phyloP scores from a whole-genome alignment of 2,113 vertebrate species.

The Chelonoidis abingdonii region DNA sequence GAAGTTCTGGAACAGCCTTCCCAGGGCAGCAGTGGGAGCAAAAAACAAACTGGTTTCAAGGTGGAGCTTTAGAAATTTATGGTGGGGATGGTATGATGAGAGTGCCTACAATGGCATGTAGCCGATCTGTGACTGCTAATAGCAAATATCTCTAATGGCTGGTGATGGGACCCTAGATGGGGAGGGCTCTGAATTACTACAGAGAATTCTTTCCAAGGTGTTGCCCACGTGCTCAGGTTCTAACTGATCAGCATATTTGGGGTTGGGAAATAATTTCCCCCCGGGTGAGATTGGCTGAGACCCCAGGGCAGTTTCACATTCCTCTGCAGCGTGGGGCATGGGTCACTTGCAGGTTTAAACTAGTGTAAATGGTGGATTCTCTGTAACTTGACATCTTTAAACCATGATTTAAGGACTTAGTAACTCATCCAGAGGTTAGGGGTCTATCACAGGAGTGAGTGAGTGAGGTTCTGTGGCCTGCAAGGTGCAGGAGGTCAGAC shows the following conservation, averaged over 20 bases:
- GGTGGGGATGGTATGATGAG: neutral
- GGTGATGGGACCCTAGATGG: neutral
- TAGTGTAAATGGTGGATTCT: neutral
- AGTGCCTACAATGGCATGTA: neutral
- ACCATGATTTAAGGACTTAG: neutral
- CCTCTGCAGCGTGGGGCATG: neutral
- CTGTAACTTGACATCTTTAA: neutral
- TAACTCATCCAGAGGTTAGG: neutral
- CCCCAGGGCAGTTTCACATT: neutral
- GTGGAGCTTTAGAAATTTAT: neutral
- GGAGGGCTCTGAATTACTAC: neutral
- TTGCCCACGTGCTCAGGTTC: neutral
- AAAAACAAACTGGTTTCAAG: neutral
- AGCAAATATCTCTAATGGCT: too few relatives aligned
- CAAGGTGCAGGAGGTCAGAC: neutral
- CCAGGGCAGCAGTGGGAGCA: neutral
- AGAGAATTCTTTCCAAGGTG: neutral
- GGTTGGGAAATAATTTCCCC: neutral
- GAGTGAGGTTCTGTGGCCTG: neutral
- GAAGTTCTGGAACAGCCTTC: neutral
- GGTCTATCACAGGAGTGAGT: neutral
- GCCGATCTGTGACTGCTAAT: neutral
- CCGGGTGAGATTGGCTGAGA: neutral
- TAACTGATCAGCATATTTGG: neutral
- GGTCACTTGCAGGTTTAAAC: neutral